A percentile compares a stretch with the other conserved stretches of the same genome.
Evolutionary conservation across 2,797 vertebrate genomes (phyloP).

Genomic region (Botia kubotai): DNA sequence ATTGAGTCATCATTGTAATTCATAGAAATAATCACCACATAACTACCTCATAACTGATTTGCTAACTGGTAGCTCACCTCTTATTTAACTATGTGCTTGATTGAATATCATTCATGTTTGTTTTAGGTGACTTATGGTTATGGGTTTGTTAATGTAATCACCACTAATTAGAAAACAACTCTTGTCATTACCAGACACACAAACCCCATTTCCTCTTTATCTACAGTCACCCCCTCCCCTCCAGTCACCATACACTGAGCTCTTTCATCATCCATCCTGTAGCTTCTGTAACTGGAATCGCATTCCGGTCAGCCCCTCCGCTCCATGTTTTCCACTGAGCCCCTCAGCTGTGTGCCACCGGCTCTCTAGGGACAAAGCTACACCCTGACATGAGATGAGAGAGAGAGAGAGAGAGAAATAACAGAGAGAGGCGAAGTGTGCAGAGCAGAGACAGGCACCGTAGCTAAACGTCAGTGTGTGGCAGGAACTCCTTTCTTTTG

Average conservation of each 20-base stretch:
- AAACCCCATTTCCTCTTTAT: neutral
- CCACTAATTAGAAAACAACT: constrained; percentile 20
- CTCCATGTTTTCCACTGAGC: constrained; percentile 82
- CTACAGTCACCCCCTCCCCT: neutral
- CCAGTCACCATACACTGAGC: neutral
- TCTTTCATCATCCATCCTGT: constrained; percentile 1
- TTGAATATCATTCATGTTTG: neutral
- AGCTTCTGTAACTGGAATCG: constrained; percentile 64
- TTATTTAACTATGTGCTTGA: neutral
- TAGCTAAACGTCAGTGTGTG: constrained; percentile 48
- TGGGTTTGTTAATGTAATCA: neutral
- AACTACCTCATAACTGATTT: no score
- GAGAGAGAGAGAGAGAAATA: constrained; percentile 65
- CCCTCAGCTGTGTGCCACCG: constrained; percentile 86
- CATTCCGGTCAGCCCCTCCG: constrained; percentile 70
- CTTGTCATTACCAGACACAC: constrained; percentile 39
- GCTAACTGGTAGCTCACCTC: neutral
- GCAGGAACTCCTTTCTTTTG: constrained; percentile 50
- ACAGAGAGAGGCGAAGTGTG: constrained; percentile 36
- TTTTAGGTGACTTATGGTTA: neutral
- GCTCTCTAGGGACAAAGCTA: constrained; percentile 90
- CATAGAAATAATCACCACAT: no score
- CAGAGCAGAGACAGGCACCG: constrained; percentile 38
- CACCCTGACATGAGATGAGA: constrained; percentile 72
- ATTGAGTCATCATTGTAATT: no score